Evolutionary conservation across 2,113 vertebrate genomes (phyloP).

Genomic region (Turnix velox): DNA sequence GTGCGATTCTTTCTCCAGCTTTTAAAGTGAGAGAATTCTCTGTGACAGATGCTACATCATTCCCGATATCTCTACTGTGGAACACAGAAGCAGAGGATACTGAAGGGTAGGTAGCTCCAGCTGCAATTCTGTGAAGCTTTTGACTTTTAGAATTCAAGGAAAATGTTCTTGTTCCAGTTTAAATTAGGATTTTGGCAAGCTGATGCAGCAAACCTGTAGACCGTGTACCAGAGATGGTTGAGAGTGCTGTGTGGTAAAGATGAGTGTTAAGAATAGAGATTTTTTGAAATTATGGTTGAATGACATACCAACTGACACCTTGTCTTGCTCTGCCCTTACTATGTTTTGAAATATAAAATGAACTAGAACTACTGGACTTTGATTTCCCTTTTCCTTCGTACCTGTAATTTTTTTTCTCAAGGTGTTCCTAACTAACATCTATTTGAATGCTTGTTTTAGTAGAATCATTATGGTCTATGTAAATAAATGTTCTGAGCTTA

Average conservation of each 20-base stretch:
- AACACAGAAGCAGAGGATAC: slow-evolving; percentile 75
- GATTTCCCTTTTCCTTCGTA: not conserved
- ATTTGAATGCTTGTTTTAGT: not conserved
- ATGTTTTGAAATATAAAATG: not conserved
- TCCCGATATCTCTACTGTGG: slow-evolving; percentile 80
- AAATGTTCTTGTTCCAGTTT: not conserved
- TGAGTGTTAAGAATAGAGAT: not conserved
- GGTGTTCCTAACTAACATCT: not conserved
- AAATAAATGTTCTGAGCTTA: not conserved
- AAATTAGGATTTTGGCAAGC: not conserved
- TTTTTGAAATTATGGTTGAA: not conserved
- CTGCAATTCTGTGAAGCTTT: not conserved
- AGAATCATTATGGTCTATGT: not conserved
- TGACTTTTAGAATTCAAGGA: not conserved
- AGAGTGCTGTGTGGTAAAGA: not conserved
- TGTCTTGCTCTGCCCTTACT: not conserved
- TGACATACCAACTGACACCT: not conserved
- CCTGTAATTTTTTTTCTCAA: not conserved
- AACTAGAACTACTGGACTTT: not conserved
- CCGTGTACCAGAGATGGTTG: not conserved
- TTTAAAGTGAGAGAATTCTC: slow-evolving; percentile 84
- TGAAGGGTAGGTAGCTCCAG: slow-evolving; percentile 71
- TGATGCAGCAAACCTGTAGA: not conserved
- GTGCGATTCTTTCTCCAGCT: slow-evolving; percentile 81
- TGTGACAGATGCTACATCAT: slow-evolving; percentile 78